A percentile compares a stretch with the other conserved stretches of the same genome.
phyloP scores from a whole-genome alignment of 2,113 vertebrate genomes.

The Sinosuthora webbiana region DNA sequence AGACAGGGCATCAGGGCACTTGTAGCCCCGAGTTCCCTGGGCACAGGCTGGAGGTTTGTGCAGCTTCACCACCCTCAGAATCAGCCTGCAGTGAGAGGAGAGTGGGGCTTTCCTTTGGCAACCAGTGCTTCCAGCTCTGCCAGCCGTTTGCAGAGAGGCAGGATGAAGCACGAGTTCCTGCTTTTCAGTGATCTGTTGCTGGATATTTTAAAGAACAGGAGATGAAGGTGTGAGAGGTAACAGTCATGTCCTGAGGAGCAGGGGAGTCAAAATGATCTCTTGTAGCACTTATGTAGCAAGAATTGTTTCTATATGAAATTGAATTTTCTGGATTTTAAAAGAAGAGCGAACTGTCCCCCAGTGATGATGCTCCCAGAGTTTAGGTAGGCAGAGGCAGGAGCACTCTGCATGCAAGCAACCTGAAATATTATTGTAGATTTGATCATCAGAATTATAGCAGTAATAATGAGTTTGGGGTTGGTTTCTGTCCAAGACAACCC shows the following conservation, averaged over 20 bases:
- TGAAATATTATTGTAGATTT: background rate
- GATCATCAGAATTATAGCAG: background rate
- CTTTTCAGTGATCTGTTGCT: background rate
- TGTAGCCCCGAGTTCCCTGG: background rate
- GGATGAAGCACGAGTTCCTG: background rate
- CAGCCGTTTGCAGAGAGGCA: fast-evolving
- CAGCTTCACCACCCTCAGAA: background rate
- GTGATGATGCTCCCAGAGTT: background rate
- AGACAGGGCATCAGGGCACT: background rate
- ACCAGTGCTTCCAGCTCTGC: background rate
- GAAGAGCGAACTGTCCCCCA: background rate
- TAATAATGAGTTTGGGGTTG: background rate
- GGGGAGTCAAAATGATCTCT: background rate
- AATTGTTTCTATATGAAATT: background rate
- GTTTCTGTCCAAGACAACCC: background rate
- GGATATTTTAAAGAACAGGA: background rate
- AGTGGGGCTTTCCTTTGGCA: background rate
- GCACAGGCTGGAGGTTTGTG: background rate
- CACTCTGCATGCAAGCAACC: background rate
- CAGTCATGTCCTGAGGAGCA: background rate
- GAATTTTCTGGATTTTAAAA: background rate
- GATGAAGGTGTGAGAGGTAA: background rate
- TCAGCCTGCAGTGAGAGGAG: background rate
- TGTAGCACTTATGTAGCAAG: background rate
- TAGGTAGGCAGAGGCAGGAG: background rate